Conservation (phyloP, 92 coral and sea anemone species). For the Parazoanthus atlanticus region DNA sequence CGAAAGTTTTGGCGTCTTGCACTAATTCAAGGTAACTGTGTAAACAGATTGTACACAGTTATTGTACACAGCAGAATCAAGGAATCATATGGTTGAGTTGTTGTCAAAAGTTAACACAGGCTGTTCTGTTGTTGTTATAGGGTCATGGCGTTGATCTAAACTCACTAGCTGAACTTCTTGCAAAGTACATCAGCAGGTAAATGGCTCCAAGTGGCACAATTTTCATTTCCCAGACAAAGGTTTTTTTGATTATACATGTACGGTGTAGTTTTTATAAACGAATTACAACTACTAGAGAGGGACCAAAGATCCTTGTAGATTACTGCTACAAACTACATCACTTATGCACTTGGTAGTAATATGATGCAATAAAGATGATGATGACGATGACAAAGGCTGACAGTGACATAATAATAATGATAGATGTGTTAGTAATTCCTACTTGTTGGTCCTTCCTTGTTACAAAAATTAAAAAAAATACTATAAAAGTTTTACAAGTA, state of each 20-base stretch:
- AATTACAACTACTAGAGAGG: background rate
- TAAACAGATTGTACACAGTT: too few relatives aligned
- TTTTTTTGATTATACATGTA: too few relatives aligned
- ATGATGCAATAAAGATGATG: background rate
- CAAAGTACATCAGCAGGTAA: slow-evolving; percentile 87
- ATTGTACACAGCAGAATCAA: too few relatives aligned
- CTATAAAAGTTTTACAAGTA: background rate
- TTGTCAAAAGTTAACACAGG: background rate
- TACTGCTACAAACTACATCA: background rate
- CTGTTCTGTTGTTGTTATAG: slow-evolving; percentile 28
- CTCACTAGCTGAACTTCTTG: slow-evolving; percentile 84
- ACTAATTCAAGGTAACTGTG: too few relatives aligned
- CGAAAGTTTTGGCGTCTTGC: too few relatives aligned
- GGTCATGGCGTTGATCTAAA: slow-evolving; percentile 84
- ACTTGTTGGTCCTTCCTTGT: background rate
- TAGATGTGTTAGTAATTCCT: too few relatives aligned
- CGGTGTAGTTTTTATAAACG: background rate
- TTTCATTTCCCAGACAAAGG: background rate
- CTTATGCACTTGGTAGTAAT: background rate
- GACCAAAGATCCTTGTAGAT: background rate
- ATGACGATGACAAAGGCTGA: background rate
- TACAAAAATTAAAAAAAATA: too few relatives aligned
- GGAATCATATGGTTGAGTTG: background rate
- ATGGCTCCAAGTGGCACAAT: background rate
- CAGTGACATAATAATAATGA: too few relatives aligned